Evolutionary conservation across 2,888 invertebrate species (phyloP).

Genomic region (Rapana venosa): DNA sequence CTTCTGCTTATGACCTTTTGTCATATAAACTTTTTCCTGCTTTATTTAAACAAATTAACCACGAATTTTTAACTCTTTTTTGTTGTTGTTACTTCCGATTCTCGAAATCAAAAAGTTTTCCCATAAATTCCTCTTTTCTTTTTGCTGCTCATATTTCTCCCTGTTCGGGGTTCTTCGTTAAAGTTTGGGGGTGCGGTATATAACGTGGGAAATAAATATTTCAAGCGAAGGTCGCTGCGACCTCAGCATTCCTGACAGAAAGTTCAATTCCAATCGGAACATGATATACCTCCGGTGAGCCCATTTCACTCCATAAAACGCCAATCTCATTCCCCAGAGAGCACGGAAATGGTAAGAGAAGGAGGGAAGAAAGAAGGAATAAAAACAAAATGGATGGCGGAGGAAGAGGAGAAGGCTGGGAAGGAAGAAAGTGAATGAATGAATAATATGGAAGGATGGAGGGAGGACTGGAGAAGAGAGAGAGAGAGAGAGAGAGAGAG

Average conservation of each 20-base stretch:
- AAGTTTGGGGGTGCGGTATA: not conserved
- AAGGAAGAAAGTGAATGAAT: not conserved
- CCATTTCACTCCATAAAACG: conserved; percentile 8
- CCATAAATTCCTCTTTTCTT: not conserved
- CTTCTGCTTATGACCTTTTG: no score
- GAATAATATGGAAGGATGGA: not conserved
- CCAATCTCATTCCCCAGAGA: not conserved
- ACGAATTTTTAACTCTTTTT: no score
- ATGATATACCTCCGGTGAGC: conserved; percentile 14
- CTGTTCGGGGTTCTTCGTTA: not conserved
- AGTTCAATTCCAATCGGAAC: conserved; percentile 10
- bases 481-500: not conserved
- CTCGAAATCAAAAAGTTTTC: no score
- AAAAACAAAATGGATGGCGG: not conserved
- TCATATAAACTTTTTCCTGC: no score
- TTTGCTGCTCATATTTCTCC: not conserved
- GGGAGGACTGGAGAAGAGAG: not conserved
- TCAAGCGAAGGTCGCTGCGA: not conserved
- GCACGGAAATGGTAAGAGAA: not conserved
- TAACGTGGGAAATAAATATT: not conserved
- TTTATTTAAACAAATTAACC: no score
- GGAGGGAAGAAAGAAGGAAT: not conserved
- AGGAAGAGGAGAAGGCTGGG: not conserved
- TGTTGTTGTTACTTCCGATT: no score
- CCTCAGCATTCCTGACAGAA: not conserved